A percentile compares a stretch with the other conserved stretches of the same genome.
These are phyloP conservation scores for Lucifuga dentata DNA, from an alignment of 2,113 vertebrate species.

Conservation along the genomic window DNA sequence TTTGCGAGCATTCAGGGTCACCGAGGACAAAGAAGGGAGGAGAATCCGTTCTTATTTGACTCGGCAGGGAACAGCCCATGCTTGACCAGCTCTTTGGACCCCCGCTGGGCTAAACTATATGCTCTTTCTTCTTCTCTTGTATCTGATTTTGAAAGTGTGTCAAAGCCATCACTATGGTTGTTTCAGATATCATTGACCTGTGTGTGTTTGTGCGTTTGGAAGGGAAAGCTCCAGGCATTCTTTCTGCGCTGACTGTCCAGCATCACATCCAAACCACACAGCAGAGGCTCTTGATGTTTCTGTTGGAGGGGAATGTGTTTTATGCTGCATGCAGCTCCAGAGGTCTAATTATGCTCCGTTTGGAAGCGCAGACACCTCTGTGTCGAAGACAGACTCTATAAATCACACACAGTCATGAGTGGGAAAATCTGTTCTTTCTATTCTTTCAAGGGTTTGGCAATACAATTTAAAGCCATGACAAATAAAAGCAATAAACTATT, in stretches of 20 bases:
- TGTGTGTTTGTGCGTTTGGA: conserved; percentile 20
- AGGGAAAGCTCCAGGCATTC: conserved; percentile 50
- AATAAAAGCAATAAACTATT: conserved; percentile 78
- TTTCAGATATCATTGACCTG: conserved; percentile 66
- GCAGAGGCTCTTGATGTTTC: conserved; percentile 58
- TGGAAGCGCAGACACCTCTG: conserved; percentile 70
- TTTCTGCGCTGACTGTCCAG: conserved; percentile 47
- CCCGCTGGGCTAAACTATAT: conserved; percentile 60
- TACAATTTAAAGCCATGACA: conserved; percentile 71
- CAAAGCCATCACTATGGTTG: conserved; percentile 72
- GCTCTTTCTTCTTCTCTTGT: conserved; percentile 68
- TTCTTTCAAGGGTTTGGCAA: conserved; percentile 66
- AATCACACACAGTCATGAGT: conserved; percentile 77
- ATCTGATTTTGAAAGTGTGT: conserved; percentile 69
- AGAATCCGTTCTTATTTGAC: conserved; percentile 46
- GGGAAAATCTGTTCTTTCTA: conserved; percentile 64
- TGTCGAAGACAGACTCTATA: conserved; percentile 74
- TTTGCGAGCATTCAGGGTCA: conserved; percentile 70
- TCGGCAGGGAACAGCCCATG: conserved; percentile 62
- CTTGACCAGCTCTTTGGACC: conserved; percentile 57
- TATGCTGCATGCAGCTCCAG: conserved; percentile 56
- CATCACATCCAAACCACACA: conserved; percentile 54
- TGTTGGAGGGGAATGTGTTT: conserved; percentile 46
- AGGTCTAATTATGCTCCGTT: conserved; percentile 70
- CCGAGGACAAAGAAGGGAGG: conserved; percentile 60